phyloP scores from a whole-genome alignment of 2,888 invertebrate genomes.

The Folsomia candida region DNA sequence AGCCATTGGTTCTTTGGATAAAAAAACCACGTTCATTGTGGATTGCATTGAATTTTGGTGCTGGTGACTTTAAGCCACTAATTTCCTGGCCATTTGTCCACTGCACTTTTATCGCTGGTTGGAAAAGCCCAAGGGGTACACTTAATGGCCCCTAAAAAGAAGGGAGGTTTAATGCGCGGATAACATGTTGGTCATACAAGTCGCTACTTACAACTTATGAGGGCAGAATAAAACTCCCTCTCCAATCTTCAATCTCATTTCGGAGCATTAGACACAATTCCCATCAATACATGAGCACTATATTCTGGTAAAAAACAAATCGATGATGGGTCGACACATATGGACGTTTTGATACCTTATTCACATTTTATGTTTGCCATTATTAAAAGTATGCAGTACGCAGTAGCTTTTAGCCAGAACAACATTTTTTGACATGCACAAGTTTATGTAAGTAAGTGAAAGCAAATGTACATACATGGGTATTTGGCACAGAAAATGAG shows the following conservation, averaged over 20 bases:
- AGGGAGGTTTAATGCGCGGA: not conserved
- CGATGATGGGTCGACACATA: too few species aligned
- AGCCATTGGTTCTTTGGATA: not conserved
- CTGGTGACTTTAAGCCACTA: not conserved
- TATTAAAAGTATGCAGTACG: too few species aligned
- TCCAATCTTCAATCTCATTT: slow-evolving; percentile 2
- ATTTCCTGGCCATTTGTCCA: slow-evolving; percentile 3
- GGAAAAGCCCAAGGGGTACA: not conserved
- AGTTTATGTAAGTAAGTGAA: too few species aligned
- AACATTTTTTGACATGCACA: too few species aligned
- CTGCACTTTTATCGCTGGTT: not conserved
- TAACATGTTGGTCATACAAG: slow-evolving; percentile 8
- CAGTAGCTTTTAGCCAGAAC: too few species aligned
- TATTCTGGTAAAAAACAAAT: too few species aligned
- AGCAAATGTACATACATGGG: too few species aligned
- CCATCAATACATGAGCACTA: not conserved
- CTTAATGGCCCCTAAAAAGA: not conserved
- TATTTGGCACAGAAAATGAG: too few species aligned
- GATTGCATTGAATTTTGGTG: not conserved
- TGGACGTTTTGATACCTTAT: too few species aligned
- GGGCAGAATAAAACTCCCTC: not conserved
- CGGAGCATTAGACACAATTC: not conserved
- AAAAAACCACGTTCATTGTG: too few species aligned
- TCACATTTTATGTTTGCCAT: too few species aligned
- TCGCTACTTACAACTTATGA: not conserved